Conservation (phyloP, 2,113 vertebrate species). For the Mixornis gularis region DNA sequence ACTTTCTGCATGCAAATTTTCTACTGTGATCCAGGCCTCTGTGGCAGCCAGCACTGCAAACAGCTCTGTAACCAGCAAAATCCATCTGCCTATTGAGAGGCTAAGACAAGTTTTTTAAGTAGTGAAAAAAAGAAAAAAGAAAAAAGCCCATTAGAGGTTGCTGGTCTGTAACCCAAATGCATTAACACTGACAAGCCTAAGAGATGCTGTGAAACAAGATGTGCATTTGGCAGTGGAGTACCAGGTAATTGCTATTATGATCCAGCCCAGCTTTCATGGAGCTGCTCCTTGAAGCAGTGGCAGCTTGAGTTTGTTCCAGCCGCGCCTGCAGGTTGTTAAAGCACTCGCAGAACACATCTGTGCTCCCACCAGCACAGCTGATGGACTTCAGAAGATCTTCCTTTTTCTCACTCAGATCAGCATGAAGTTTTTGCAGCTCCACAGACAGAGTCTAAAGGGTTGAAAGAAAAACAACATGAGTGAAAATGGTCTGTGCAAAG, state of each 20-base stretch:
- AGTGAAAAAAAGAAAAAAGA: not conserved
- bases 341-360: conserved; percentile 67
- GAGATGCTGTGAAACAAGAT: conserved; percentile 16
- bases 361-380: conserved; percentile 28
- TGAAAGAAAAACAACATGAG: not conserved
- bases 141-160: not conserved
- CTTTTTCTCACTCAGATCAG: conserved; percentile 74
- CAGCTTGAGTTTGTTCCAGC: conserved; percentile 65
- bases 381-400: conserved; percentile 67
- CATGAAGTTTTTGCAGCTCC: conserved; percentile 70
- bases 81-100: not conserved
- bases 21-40: not conserved
- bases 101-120: not conserved
- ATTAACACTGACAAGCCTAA: conserved; percentile 27
- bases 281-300: conserved; percentile 65
- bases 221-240: conserved; percentile 36
- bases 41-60: not conserved
- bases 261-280: conserved; percentile 74
- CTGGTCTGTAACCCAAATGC: conserved; percentile 17
- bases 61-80: not conserved
- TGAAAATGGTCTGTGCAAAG: not conserved
- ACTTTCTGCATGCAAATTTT: not conserved
- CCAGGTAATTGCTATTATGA: conserved; percentile 73
- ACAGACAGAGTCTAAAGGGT: conserved; percentile 75
- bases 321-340: conserved; percentile 65